Base-by-base conservation (phyloP, 1,140 invertebrate genomes). In the Mesaphorura yosii region DNA sequence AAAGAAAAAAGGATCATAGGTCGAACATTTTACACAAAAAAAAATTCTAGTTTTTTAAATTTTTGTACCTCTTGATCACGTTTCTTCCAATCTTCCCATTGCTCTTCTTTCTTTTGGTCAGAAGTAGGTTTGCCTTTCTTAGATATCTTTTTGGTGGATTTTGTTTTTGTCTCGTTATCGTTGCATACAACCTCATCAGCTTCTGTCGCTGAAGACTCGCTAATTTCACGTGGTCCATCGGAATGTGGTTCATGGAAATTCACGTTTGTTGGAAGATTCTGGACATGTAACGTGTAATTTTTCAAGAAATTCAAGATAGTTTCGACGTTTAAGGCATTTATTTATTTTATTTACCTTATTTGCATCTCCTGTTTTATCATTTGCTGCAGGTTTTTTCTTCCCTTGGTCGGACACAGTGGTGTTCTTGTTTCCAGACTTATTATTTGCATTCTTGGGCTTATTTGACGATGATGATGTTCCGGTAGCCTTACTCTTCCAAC, bases 1-100 rank as follows among this genome's bases (percentile, higher is more conserved):
- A 69, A 70, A 22, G 46, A 25, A 10, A 3, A 29, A 26, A 25
- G 6, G 28, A 28, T 27, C 4, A 29, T 19, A 52, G 17, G 7
- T 26, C 28, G 29, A 20, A 5, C 22, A 54, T 31, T 14, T 14
- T 3, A 20, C 7, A 3, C n/a, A n/a, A n/a, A n/a, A n/a, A 40
- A 41, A 12, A 5, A 6, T n/a, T 7, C 6, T 7, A 22, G 31
- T 3, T 22, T 7, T n/a, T 12, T 37, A 49, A 38, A 20, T 49
- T 34, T 34, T 34, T 19, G 26, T 51, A 56, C 54, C 22, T 56
- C 42, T 3, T 10, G 17, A 40, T 56, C 54, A 44, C 54, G 48
- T n/a, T 47, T 27, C 31, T 51, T 31, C 54, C 54, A 56, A 19
- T 51, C 31, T 27, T 51, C 48, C 48, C 49, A 56, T 26, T 53